Evolutionary conservation across 2,113 vertebrate species (phyloP).

Genomic region (Oryzias celebensis): DNA sequence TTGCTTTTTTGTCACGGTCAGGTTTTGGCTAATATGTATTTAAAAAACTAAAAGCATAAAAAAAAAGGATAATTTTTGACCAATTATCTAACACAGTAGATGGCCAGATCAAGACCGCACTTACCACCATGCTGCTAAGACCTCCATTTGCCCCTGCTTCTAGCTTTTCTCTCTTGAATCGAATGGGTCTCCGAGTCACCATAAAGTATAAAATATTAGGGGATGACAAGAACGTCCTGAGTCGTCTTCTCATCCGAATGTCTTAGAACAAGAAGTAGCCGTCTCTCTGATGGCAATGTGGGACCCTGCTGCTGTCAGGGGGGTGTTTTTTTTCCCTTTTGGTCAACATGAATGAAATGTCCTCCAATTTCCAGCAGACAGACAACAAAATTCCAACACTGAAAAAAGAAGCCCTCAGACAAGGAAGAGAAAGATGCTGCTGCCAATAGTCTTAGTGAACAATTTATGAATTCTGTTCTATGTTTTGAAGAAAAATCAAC

Average conservation of each 20-base stretch:
- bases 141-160: constrained; percentile 5
- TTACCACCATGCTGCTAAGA: too few species aligned
- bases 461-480: background rate
- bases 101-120: too few species aligned
- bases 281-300: constrained; percentile 16
- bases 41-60: too few species aligned
- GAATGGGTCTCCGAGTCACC: constrained; percentile 10
- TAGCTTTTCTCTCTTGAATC: constrained; percentile 21
- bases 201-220: constrained; percentile 31
- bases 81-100: too few species aligned
- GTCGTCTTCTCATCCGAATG: constrained; percentile 25
- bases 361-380: background rate
- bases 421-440: background rate
- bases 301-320: constrained; percentile 8
- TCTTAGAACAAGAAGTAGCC: constrained; percentile 29
- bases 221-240: constrained; percentile 50
- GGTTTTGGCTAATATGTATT: too few species aligned
- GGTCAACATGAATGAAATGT: constrained; percentile 6
- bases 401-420: background rate
- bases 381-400: background rate
- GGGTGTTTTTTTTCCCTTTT: background rate
- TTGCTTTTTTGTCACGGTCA: too few species aligned
- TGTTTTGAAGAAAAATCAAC: too few species aligned
- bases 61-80: too few species aligned
- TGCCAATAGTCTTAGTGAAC: background rate